Evolutionary conservation across 2,888 invertebrate genomes (phyloP).

Genomic region (Drosophila barbarae): DNA sequence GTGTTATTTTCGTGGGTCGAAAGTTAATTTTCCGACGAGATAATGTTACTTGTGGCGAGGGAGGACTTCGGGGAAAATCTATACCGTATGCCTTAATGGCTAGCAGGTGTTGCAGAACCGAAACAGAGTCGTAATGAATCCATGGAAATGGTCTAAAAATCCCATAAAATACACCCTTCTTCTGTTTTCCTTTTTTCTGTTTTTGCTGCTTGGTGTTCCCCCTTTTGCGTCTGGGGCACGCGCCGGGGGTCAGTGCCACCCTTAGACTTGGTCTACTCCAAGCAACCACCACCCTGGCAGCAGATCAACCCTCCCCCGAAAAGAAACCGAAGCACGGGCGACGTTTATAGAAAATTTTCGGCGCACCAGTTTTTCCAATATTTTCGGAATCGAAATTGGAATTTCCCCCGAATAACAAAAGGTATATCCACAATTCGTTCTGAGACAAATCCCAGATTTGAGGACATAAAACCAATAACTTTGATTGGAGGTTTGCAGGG

Average conservation of each 20-base stretch:
- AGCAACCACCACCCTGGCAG: slow-evolving; percentile 8
- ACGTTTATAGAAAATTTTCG: neutral
- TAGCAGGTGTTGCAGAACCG: slow-evolving; percentile 9
- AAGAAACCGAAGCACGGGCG: neutral
- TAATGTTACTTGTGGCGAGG: neutral
- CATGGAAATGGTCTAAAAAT: slow-evolving; percentile 12
- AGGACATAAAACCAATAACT: neutral
- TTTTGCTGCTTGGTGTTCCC: neutral
- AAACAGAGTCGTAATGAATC: slow-evolving; percentile 4
- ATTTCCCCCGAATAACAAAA: neutral
- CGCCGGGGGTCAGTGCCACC: slow-evolving; percentile 16
- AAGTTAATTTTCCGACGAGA: slow-evolving; percentile 9
- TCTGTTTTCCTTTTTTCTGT: neutral
- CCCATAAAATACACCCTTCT: slow-evolving; percentile 16
- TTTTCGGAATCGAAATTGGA: neutral
- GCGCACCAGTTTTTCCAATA: slow-evolving; percentile 2
- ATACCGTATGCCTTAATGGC: slow-evolving; percentile 1
- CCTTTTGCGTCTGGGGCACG: slow-evolving; percentile 8
- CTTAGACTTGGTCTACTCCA: slow-evolving; percentile 6
- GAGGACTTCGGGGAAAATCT: neutral
- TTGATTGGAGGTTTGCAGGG: neutral
- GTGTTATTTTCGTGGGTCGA: slow-evolving; percentile 9
- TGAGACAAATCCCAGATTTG: neutral
- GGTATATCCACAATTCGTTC: slow-evolving; percentile 4
- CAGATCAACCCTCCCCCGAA: slow-evolving; percentile 6